Percentiles rank a stretch among this genome's conserved stretches.
These are phyloP conservation scores for Taenioides sp. DNA, from an alignment of 2,797 vertebrate genomes.

Conservation along the genomic window DNA sequence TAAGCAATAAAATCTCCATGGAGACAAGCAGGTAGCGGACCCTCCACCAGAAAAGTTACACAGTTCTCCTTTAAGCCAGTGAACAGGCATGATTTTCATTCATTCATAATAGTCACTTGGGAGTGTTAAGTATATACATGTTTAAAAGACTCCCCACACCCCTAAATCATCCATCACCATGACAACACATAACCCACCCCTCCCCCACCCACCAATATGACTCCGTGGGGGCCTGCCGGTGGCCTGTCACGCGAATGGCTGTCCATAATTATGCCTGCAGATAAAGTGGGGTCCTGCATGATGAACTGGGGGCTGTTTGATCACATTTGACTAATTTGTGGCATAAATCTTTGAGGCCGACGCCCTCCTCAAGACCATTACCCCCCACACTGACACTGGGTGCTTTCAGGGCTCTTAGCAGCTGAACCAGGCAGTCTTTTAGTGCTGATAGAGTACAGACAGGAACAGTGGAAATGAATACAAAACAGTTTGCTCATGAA, in stretches of 20 bases:
- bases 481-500: not conserved
- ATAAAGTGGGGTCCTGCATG: conserved; percentile 82
- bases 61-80: no score
- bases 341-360: conserved; percentile 86
- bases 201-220: conserved; percentile 75
- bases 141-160: conserved; percentile 75
- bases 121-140: conserved; percentile 77
- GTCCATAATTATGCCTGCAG: conserved; percentile 84
- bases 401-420: conserved; percentile 50
- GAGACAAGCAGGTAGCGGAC: no score
- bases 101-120: conserved; percentile 60
- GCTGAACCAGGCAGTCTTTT: conserved; percentile 28
- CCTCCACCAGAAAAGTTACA: no score
- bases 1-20: no score
- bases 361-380: conserved; percentile 74
- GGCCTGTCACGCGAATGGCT: conserved; percentile 80
- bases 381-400: conserved; percentile 73
- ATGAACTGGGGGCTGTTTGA: conserved; percentile 88
- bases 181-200: conserved; percentile 70
- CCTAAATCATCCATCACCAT: conserved; percentile 81
- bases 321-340: conserved; percentile 91
- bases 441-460: conserved; percentile 23
- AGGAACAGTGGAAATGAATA: conserved; percentile 43
- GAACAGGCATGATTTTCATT: conserved; percentile 21
- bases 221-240: conserved; percentile 74